A percentile compares a stretch with the other conserved stretches of the same genome.
phyloP scores from a whole-genome alignment of 1,140 invertebrate species.

The Caenorhabditis inopinata region DNA sequence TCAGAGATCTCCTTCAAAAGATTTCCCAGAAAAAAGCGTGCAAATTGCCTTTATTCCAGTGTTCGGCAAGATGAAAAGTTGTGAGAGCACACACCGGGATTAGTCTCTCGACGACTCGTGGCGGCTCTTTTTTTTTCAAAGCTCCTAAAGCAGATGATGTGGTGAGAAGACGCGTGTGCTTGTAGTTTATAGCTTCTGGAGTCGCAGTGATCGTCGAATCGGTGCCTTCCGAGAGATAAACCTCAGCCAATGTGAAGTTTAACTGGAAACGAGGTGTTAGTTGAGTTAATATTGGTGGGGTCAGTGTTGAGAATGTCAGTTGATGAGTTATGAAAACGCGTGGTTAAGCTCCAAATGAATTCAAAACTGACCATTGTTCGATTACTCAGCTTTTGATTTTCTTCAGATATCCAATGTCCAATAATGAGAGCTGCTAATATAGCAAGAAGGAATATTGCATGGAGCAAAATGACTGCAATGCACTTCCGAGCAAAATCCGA shows the following conservation, averaged over 20 bases:
- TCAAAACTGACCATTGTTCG: neutral
- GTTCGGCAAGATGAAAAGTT: constrained; percentile 9
- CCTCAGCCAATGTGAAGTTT: neutral
- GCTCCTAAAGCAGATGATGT: constrained; percentile 12
- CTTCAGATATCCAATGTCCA: constrained; percentile 12
- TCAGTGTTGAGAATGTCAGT: too few species aligned
- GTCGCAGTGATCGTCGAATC: neutral
- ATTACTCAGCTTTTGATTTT: neutral
- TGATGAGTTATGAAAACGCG: too few species aligned
- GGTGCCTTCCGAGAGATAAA: neutral
- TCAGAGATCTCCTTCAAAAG: too few species aligned
- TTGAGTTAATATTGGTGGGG: neutral
- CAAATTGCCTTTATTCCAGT: too few species aligned
- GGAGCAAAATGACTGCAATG: neutral
- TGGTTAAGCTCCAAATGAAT: too few species aligned
- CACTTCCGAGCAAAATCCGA: constrained; percentile 21
- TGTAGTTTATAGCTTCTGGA: neutral
- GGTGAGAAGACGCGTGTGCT: constrained; percentile 9
- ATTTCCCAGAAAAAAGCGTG: too few species aligned
- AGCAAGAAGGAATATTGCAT: constrained; percentile 10
- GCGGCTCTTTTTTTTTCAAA: constrained; percentile 9
- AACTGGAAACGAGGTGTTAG: neutral
- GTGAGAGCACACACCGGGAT: constrained; percentile 28
- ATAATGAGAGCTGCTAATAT: neutral
- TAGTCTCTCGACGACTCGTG: constrained; percentile 19